Percentiles rank a stretch among this genome's conserved stretches.
phyloP scores from a whole-genome alignment of 2,797 vertebrate genomes.

The Gila robusta region DNA sequence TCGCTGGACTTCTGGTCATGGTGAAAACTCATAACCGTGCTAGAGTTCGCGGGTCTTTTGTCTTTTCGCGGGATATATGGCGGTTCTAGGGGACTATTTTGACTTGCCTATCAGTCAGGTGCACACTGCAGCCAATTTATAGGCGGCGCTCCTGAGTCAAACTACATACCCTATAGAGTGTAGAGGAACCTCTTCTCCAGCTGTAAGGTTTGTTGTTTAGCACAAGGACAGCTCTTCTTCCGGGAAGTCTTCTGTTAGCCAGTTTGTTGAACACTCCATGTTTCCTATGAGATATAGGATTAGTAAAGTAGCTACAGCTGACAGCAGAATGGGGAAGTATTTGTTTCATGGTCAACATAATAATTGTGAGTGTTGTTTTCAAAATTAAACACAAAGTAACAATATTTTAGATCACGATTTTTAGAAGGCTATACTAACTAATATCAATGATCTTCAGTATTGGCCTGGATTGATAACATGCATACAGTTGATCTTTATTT shows the following conservation, averaged over 20 bases:
- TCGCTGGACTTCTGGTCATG: neutral
- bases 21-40: constrained; percentile 93
- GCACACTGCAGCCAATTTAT: constrained; percentile 95
- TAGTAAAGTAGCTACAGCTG: neutral
- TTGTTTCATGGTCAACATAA: neutral
- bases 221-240: constrained; percentile 95
- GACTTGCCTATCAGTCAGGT: constrained; percentile 97
- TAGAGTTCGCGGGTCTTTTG: constrained; percentile 90
- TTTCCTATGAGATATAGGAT: constrained; percentile 73
- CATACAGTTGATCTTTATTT: neutral
- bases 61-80: constrained; percentile 92
- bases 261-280: constrained; percentile 90
- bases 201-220: constrained; percentile 95
- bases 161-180: constrained; percentile 98
- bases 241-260: constrained; percentile 94
- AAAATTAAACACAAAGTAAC: neutral
- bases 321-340: neutral
- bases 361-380: neutral
- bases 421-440: neutral
- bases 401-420: neutral
- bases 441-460: neutral
- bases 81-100: constrained; percentile 97
- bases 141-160: constrained; percentile 97
- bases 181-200: constrained; percentile 97
- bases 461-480: neutral